Base-by-base conservation (phyloP, 2,888 invertebrate genomes). In the Drosophila anomalata region DNA sequence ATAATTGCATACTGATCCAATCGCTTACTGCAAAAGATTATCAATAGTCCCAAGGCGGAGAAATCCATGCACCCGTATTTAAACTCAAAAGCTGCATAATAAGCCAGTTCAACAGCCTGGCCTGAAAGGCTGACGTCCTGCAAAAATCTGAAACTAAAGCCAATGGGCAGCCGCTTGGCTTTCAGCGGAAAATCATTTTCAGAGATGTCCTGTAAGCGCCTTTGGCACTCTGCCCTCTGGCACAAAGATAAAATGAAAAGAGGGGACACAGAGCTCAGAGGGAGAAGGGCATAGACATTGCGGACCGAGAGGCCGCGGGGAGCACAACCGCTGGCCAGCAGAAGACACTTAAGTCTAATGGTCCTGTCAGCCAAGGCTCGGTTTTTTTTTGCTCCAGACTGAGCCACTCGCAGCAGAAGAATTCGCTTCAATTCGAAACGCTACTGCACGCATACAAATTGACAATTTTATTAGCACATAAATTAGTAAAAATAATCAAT, bases 381-480 rank as follows among this genome's bases (percentile, higher is more conserved):
- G 24, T 11, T 22, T 17, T 9, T 11, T 11, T 9, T 46, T 47
- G 26, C 2, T 20, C 41, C 46, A 41, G 6, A 36, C 72, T 29
- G 55, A 48, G 48, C 29, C 36, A 46, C 46, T 60, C 53, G 50
- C 53, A 48, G 53, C 52, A 48, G n/a, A 33, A 41, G 52, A 68
- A 72, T 66, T 56, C 57, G 17, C 48, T 41, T 47, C 66, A 60
- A 68, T 71, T 47, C 72, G 71, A 70, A 50, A 53, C 31, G 53
- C 54, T 56, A 24, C 53, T 60, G 74, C 85, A 76, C 83, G 83
- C 83, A 87, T 83, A 87, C 88, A 86, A 87, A 87, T 88, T 84
- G 87, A 81, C 87, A 88, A 81, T 84, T 88, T 84, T 84, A 84
- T 84, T 88, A 77, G 88, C 71, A 81, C 88, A 84, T 84, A 84